Evolutionary conservation across 1,140 invertebrate genomes (phyloP), one percentile per base, ranked within the genome.

Genomic region (Ceratoteleas bidentatus): DNA sequence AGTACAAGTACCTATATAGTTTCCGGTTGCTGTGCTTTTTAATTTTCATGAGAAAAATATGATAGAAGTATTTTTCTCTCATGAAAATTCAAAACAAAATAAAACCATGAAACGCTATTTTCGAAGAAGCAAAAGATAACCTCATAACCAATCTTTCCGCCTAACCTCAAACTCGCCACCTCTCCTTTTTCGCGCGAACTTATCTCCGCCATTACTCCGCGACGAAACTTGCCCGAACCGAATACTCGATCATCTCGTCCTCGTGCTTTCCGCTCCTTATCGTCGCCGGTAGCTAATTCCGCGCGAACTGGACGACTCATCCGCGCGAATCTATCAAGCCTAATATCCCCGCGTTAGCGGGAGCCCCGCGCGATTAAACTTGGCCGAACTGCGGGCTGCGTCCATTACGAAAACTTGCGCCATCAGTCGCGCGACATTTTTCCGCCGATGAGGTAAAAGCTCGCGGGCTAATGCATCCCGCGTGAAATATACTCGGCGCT

Each of bases 391-490:
- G 6, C 3, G 13, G 65, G 49, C 24, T 52, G 38, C 10, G 13
- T 47, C 47, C 10, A 56, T 24, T 24, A 74, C 43, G 13, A 74
- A 65, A 74, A 74, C 52, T 73, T 73, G 40, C 49, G 52, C 57
- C 68, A 72, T 72, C 57, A 61, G 58, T 72, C 60, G 47, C 11
- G 43, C 54, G 62, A 66, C 72, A 60, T 75, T 75, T 66, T 57
- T 57, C 33, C 2, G 47, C 6, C 14, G 40, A 36, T 14, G 57
- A 61, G 56, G 54, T 53, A 68, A 68, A 62, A 76, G 64, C 64
- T 16, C 10, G 3, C 10, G 3, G 36, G 32, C 52, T 70, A 52
- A 78, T 65, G 53, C 56, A 40, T 58, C 40, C 24, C 10, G 54
- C 16, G 4, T 60, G 60, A 73, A 73, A 79, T 66, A 66, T 68